phyloP scores from a whole-genome alignment of 1,140 invertebrate species.

The Phthorimaea operculella region DNA sequence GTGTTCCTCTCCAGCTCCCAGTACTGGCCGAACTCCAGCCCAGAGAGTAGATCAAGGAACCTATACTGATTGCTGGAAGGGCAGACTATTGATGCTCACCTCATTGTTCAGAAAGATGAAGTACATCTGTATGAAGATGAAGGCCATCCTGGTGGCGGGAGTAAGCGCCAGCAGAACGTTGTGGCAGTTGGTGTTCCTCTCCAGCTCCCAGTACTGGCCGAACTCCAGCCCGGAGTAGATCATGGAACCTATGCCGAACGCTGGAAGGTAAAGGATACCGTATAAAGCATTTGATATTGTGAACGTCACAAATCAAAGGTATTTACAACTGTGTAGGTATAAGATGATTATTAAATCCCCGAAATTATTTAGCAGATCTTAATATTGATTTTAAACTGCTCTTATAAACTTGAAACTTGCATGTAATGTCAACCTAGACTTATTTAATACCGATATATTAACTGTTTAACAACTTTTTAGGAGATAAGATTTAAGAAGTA shows the following conservation, averaged over 20 bases:
- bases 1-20: slow-evolving; percentile 88
- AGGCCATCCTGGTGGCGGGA: slow-evolving; percentile 88
- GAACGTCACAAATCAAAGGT: too few species aligned
- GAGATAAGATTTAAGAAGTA: too few species aligned
- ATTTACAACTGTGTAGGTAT: too few species aligned
- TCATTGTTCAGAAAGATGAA: slow-evolving; percentile 96
- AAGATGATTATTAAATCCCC: too few species aligned
- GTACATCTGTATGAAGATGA: slow-evolving; percentile 96
- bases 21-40: slow-evolving; percentile 92
- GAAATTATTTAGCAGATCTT: too few species aligned
- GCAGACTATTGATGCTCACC: slow-evolving; percentile 54
- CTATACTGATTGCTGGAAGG: slow-evolving; percentile 87
- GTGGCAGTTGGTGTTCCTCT: slow-evolving; percentile 85
- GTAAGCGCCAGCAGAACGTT: slow-evolving; percentile 88
- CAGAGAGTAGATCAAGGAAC: slow-evolving; percentile 95
- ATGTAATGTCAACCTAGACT: too few species aligned
- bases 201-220: slow-evolving; percentile 92
- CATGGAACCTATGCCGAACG: slow-evolving; percentile 94
- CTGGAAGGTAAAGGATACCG: slow-evolving; percentile 57
- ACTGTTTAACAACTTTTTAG: too few species aligned
- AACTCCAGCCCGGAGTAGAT: slow-evolving; percentile 95
- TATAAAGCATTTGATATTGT: too few species aligned
- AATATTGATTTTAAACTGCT: too few species aligned
- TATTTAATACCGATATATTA: too few species aligned
- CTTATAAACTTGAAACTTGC: too few species aligned